Conservation (phyloP, 2,113 vertebrate species). For the Cnemophilus loriae region DNA sequence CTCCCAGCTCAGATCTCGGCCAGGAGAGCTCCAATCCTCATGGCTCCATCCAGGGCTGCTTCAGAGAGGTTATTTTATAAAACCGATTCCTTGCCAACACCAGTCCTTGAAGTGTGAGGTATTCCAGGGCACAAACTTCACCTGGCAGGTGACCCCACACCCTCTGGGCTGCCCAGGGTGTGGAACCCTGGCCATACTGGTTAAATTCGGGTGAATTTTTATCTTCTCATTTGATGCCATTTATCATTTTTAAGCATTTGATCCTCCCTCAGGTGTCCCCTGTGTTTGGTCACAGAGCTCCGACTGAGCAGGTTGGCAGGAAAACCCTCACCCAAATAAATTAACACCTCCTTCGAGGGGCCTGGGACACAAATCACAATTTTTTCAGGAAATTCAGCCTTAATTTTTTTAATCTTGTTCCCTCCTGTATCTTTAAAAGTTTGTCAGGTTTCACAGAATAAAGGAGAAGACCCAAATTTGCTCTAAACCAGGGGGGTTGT, state of each 20-base stretch:
- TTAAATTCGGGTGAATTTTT: neutral
- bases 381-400: neutral
- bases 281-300: neutral
- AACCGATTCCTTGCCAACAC: neutral
- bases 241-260: neutral
- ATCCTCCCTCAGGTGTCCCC: neutral
- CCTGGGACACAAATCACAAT: neutral
- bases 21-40: neutral
- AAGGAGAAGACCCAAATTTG: neutral
- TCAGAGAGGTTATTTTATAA: neutral
- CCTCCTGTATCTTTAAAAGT: neutral
- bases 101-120: neutral
- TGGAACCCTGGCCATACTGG: neutral
- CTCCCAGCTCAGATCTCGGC: neutral
- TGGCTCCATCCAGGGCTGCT: neutral
- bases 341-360: neutral
- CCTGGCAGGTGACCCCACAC: neutral
- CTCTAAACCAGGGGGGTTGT: neutral
- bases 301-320: neutral
- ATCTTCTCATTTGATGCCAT: neutral
- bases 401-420: neutral
- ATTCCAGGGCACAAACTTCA: neutral
- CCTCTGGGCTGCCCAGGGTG: neutral
- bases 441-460: neutral
- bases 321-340: neutral